phyloP scores from a whole-genome alignment of 2,888 invertebrate species.

The Syrphus vitripennis region DNA sequence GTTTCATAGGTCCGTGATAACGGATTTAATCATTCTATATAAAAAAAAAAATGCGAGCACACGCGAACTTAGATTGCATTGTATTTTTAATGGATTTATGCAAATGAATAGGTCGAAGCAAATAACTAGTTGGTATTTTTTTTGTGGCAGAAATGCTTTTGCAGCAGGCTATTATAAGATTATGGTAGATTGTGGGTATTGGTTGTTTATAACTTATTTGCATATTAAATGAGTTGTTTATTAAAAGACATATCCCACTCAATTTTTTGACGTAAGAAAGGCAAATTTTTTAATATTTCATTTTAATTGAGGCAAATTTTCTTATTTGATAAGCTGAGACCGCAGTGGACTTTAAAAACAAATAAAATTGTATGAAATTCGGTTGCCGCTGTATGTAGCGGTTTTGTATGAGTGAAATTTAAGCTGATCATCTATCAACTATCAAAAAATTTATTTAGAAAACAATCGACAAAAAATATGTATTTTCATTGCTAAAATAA shows the following conservation, averaged over 20 bases:
- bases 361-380: too few relatives aligned
- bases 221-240: neutral
- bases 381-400: too few relatives aligned
- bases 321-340: too few relatives aligned
- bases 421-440: too few relatives aligned
- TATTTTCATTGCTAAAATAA: neutral
- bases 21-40: neutral
- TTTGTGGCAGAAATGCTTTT: neutral
- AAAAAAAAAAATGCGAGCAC: conserved; percentile 14
- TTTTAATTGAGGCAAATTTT: too few relatives aligned
- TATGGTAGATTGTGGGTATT: neutral
- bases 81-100: conserved; percentile 44
- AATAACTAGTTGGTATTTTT: neutral
- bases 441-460: neutral
- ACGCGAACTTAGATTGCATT: conserved; percentile 49
- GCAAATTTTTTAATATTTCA: too few relatives aligned
- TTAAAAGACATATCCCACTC: neutral
- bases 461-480: neutral
- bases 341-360: too few relatives aligned
- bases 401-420: too few relatives aligned
- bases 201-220: neutral
- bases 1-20: conserved; percentile 44
- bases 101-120: conserved; percentile 38
- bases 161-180: neutral
- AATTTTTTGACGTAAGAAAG: neutral